Base-by-base conservation (phyloP, 2,888 invertebrate genomes). In the Drosophila sordidapex region DNA sequence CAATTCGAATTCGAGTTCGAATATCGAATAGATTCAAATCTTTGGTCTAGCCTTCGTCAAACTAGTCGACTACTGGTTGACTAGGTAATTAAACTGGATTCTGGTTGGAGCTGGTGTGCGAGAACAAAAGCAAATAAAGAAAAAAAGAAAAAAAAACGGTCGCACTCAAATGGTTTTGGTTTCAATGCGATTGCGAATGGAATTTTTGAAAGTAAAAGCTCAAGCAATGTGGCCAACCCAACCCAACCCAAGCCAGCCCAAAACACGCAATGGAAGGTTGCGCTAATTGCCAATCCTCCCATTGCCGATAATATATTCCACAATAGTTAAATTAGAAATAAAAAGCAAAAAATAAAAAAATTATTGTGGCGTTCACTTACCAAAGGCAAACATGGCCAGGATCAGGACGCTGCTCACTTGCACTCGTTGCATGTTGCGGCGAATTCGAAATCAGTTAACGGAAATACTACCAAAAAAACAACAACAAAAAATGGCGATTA, bases 171-270 rank as follows among this genome's bases (percentile, higher is more conserved):
- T 43, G 49, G 33, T n/a, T 38, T 31, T 36, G 46, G 40, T 63
- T 54, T 68, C 58, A 52, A 56, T 52, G 56, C 59, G 36, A 73
- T 63, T 76, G 70, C 52, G 67, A 60, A 69, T 69, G 78, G 78
- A 62, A 79, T 78, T 87, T 84, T 87, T 83, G 88, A 87, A 87
- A 87, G 90, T 89, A 87, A 87, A 89, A 89, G 89, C 85, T 87
- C 51, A 36, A 25, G 27, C 65, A 51, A 31, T 21, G 25, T 15
- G 57, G 43, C 57, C 43, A 57, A 33, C 38, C 25, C 49, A 51
- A 36, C 31, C 66, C 53, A 35, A 31, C 33, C 48, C 11, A 52
- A 52, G 15, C 52, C 21, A 46, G 4, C 52, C 52, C 13, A 35
- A 27, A 43, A 43, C 68, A 70, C 70, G 75, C 75, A 76, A 76